Percentiles rank a stretch among this genome's conserved stretches.
Evolutionary conservation across 2,113 vertebrate genomes (phyloP).

Genomic region (Petroica traversi): DNA sequence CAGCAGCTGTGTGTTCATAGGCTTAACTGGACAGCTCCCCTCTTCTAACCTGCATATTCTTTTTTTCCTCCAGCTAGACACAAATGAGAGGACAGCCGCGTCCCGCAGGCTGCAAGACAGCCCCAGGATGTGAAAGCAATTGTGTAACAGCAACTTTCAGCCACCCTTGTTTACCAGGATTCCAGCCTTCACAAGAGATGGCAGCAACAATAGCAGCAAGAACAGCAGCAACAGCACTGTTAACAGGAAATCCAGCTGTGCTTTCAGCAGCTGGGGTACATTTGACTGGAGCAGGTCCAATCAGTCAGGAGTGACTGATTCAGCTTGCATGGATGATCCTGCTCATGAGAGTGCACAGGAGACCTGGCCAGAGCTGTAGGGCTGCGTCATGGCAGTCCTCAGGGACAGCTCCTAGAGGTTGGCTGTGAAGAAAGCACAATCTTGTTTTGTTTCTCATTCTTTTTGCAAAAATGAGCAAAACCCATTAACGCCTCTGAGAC

Average conservation of each 20-base stretch:
- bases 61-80: neutral
- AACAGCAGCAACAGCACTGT: neutral
- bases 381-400: accelerated
- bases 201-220: neutral
- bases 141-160: neutral
- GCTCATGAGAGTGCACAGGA: neutral
- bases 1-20: neutral
- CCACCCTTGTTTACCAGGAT: neutral
- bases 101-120: neutral
- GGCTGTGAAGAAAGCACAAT: neutral
- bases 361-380: neutral
- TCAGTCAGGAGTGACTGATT: neutral
- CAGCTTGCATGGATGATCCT: accelerated
- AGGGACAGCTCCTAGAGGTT: accelerated
- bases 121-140: neutral
- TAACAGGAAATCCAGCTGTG: neutral
- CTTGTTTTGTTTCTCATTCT: neutral
- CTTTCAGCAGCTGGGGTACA: neutral
- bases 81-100: neutral
- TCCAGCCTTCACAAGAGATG: neutral
- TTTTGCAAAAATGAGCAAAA: neutral
- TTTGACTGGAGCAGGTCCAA: neutral
- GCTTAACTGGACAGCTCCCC: neutral
- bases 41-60: neutral
- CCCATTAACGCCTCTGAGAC: neutral